These are phyloP conservation scores for Cataglyphis albicans DNA, from an alignment of 2,888 invertebrate genomes.

Conservation along the genomic window DNA sequence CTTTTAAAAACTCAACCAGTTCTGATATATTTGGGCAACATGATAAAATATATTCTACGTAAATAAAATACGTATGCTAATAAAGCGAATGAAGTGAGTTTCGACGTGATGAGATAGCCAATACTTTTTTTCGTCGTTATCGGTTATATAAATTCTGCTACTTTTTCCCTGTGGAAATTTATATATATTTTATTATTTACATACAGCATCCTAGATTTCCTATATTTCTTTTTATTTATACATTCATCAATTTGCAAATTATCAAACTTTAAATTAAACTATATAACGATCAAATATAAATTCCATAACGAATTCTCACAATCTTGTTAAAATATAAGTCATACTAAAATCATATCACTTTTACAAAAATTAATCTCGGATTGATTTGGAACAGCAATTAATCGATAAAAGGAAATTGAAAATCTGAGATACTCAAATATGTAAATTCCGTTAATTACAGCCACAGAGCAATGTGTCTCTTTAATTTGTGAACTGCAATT, in stretches of 20 bases:
- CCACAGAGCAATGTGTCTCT: background rate
- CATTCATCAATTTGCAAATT: background rate
- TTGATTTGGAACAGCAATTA: background rate
- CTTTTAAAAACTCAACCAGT: conserved; percentile 11
- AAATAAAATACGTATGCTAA: conserved; percentile 12
- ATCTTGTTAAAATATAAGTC: background rate
- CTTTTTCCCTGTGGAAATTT: background rate
- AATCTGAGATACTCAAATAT: background rate
- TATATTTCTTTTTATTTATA: background rate
- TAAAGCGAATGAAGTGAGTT: conserved; percentile 35
- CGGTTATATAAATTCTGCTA: conserved; percentile 4
- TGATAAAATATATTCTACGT: conserved; percentile 28
- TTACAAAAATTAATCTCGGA: background rate
- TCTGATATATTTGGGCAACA: conserved; percentile 10
- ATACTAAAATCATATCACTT: background rate
- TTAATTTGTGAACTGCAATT: background rate
- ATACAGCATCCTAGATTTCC: background rate
- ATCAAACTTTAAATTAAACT: background rate
- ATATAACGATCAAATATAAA: background rate
- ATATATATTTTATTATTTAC: background rate
- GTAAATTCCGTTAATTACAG: background rate
- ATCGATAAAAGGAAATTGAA: background rate
- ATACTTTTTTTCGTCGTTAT: background rate
- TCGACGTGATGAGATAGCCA: background rate
- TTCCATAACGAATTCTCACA: background rate